phyloP scores from a whole-genome alignment of 1,140 invertebrate genomes.

The Aphaenogaster rudis region DNA sequence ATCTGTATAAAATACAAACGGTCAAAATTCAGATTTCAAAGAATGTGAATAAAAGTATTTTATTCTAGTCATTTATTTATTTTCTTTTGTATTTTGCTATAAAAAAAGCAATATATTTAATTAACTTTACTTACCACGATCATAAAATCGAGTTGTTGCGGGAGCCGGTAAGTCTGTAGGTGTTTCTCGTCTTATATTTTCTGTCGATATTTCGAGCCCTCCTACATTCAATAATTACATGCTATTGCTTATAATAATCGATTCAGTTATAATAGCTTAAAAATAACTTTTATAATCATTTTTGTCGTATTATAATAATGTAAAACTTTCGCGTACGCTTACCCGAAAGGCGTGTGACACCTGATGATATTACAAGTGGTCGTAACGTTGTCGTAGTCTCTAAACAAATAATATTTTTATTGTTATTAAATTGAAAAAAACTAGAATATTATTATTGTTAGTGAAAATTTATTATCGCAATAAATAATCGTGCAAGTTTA shows the following conservation, averaged over 20 bases:
- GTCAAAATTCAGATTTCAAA: not conserved
- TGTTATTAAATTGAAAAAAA: not conserved
- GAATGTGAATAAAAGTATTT: not conserved
- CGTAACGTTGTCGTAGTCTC: constrained; percentile 49
- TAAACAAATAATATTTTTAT: constrained; percentile 44
- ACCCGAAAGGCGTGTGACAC: constrained; percentile 23
- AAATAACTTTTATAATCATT: not conserved
- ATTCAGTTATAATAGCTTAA: not conserved
- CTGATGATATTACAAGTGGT: not conserved
- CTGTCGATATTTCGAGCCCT: not conserved
- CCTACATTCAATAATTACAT: constrained; percentile 46
- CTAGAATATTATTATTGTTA: not conserved
- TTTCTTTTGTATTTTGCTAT: not conserved
- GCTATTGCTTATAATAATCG: not conserved
- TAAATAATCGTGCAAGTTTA: not conserved
- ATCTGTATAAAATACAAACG: constrained; percentile 6
- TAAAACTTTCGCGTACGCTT: constrained; percentile 15
- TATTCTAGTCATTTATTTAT: not conserved
- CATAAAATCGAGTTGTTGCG: constrained; percentile 50
- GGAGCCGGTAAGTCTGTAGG: constrained; percentile 62
- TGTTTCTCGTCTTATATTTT: constrained; percentile 28
- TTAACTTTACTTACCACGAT: constrained; percentile 45
- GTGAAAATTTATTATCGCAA: constrained; percentile 11
- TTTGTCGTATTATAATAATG: constrained; percentile 5
- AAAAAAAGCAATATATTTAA: not conserved